Base-by-base conservation (phyloP, 1,140 invertebrate genomes). In the Pissodes strobi region DNA sequence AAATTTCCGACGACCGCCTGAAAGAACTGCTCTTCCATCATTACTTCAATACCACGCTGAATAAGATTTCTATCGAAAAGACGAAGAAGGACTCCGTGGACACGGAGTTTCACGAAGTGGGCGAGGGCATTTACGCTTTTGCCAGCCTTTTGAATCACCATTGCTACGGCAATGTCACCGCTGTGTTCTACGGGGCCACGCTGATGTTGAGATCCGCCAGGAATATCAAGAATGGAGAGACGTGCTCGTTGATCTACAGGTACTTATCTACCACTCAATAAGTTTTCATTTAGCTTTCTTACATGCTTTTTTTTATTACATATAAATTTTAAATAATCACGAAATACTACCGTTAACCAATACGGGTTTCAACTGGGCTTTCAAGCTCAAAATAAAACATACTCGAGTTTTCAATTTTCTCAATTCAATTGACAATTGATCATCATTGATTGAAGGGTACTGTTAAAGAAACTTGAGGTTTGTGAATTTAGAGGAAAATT, bases 1-100 rank as follows among this genome's bases (percentile, higher is more conserved):
- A 46, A n/a, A 38, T 64, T 15, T 45, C 49, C 6, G 43, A 22
- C 3, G 61, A 64, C 17, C 38, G 61, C 1, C 52, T 64, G 12
- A 64, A 64, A 27, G 61, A 64, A 21, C 22, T 64, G 2, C 43
- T 64, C 9, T 64, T 64, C 18, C 61, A 64, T 12, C 61, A 64
- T 18, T 64, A 56, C 30, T 53, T 64, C 43, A 64, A 46, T 21
- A 64, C 61, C 5, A 64, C 49, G 9, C 18, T 39, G 5, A 56
- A 55, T 46, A 55, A 56, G 18, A 25, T 64, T 1, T 23, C 39
- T 1, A 43, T 64, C 4, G 51, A 64, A 19, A 64, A 64, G 25
- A 64, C 51, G 13, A 64, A 64, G 22, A 64, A 64, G 25, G 45
- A 53, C 15, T 64, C 51, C 1, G 21, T 64, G 13, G 51, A 64